Percentiles rank a stretch among this genome's conserved stretches.
phyloP scores from a whole-genome alignment of 2,888 invertebrate genomes.

The Kuschelorhynchus macadamiae region DNA sequence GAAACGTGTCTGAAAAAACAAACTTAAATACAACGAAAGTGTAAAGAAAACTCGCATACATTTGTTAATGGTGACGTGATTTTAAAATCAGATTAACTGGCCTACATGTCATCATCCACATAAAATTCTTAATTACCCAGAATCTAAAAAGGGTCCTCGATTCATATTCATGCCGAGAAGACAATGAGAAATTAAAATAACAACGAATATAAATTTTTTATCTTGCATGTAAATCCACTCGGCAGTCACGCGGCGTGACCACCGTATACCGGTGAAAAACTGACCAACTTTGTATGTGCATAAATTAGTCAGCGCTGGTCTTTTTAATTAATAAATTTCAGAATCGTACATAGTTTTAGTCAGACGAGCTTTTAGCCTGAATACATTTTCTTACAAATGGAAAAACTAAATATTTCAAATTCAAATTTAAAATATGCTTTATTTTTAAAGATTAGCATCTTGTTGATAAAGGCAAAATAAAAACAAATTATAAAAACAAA shows the following conservation, averaged over 20 bases:
- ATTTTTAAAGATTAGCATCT: too few species aligned
- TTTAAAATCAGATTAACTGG: background rate
- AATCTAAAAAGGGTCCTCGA: constrained; percentile 50
- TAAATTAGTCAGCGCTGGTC: constrained; percentile 37
- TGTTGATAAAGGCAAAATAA: background rate
- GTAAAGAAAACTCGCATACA: too few species aligned
- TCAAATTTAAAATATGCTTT: too few species aligned
- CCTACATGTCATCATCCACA: constrained; percentile 20
- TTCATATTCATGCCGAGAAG: constrained; percentile 59
- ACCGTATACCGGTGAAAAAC: constrained; percentile 43
- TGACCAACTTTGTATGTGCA: constrained; percentile 50
- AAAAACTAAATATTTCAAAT: too few species aligned
- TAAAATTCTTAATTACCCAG: constrained; percentile 34
- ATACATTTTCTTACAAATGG: background rate
- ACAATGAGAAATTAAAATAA: constrained; percentile 66
- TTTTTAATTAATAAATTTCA: constrained; percentile 38
- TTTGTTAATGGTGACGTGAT: too few species aligned
- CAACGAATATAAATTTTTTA: constrained; percentile 65
- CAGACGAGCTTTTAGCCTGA: background rate
- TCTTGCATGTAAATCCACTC: constrained; percentile 47
- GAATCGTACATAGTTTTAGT: constrained; percentile 3
- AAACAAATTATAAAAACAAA: background rate
- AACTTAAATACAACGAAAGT: too few species aligned
- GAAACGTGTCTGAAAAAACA: too few species aligned
- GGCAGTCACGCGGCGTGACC: constrained; percentile 34